A percentile compares a stretch with the other conserved stretches of the same genome.
Evolutionary conservation across 2,113 vertebrate genomes (phyloP).

Genomic region (Apteryx mantelli): DNA sequence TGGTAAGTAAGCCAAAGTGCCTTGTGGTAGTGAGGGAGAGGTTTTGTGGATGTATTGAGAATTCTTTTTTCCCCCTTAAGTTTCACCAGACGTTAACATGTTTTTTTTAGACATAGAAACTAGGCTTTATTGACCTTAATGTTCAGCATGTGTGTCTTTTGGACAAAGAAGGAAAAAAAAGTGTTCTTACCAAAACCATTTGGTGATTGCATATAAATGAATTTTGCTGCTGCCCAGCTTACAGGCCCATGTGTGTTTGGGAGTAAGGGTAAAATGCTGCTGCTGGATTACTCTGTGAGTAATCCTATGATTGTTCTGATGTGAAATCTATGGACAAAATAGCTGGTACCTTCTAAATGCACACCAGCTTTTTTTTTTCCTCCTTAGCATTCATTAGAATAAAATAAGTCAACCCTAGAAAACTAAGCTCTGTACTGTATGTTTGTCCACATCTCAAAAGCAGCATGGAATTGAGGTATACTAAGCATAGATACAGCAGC

Average conservation of each 20-base stretch:
- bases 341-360: background rate
- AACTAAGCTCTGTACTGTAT: background rate
- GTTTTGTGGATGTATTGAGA: background rate
- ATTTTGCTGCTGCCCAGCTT: background rate
- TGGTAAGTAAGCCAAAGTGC: constrained; percentile 81
- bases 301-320: background rate
- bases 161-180: background rate
- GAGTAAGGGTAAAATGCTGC: background rate
- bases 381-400: background rate
- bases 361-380: background rate
- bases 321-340: background rate
- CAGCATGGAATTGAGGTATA: background rate
- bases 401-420: background rate
- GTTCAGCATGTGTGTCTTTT: background rate
- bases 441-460: background rate
- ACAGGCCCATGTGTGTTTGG: background rate
- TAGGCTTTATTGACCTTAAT: background rate
- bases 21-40: background rate
- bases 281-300: background rate
- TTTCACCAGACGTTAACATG: background rate
- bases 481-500: background rate
- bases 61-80: background rate
- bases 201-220: background rate
- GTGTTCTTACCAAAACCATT: background rate
- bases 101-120: background rate